A percentile compares a stretch with the other conserved stretches of the same genome.
These are phyloP conservation scores for Styela plicata DNA, from an alignment of 23 tunicate species.

Conservation along the genomic window DNA sequence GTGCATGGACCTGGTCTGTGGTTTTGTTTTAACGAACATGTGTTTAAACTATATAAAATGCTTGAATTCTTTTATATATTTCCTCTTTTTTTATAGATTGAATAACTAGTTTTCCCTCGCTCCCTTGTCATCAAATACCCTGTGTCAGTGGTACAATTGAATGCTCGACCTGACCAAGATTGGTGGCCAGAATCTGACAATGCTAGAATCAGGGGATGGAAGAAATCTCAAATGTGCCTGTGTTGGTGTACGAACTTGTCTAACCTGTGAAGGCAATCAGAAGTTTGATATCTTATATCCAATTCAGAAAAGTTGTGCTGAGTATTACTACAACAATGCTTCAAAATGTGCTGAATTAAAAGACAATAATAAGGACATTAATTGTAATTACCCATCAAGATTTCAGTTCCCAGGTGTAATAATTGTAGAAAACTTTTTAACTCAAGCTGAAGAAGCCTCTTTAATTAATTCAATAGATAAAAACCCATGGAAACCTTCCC, in stretches of 20 bases:
- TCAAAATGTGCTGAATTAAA: not conserved
- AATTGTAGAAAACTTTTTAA: slow-evolving; percentile 53
- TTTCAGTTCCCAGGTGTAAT: slow-evolving; percentile 73
- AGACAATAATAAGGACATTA: too few species aligned
- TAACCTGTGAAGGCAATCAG: slow-evolving; percentile 33
- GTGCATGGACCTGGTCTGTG: too few species aligned
- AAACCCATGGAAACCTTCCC: slow-evolving; percentile 70
- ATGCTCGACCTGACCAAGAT: too few species aligned
- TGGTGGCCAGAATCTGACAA: too few species aligned
- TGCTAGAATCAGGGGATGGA: not conserved
- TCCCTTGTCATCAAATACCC: too few species aligned
- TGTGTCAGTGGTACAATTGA: too few species aligned
- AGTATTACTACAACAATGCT: not conserved
- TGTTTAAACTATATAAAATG: too few species aligned
- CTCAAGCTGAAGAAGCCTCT: slow-evolving; percentile 41
- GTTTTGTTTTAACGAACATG: too few species aligned
- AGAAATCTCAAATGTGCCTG: slow-evolving; percentile 45
- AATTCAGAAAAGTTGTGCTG: not conserved
- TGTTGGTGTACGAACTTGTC: slow-evolving; percentile 62
- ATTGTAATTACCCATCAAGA: not conserved
- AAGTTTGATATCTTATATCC: not conserved
- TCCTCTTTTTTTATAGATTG: too few species aligned
- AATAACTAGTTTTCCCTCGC: too few species aligned
- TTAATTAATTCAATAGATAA: slow-evolving; percentile 42
- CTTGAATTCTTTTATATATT: too few species aligned